Conservation (phyloP, 2,113 vertebrate species). For the Anarrhichthys ocellatus region DNA sequence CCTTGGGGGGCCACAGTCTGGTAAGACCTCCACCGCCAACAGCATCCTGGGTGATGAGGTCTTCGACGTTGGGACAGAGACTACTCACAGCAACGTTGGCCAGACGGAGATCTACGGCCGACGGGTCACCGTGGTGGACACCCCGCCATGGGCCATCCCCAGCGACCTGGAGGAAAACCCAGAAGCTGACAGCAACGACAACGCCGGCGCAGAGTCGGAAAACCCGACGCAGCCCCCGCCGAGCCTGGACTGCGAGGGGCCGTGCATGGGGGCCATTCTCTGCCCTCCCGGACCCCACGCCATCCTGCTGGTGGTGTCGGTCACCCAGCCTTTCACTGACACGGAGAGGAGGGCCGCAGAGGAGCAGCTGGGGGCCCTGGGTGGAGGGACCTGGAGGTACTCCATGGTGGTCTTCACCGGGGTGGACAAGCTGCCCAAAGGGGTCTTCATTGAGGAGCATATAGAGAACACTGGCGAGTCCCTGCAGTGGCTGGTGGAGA, state of each 20-base stretch:
- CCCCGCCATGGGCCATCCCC: slow-evolving; percentile 70
- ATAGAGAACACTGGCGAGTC: slow-evolving; percentile 79
- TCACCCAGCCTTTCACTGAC: slow-evolving; percentile 78
- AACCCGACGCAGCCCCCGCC: slow-evolving; percentile 38
- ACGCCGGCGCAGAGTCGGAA: slow-evolving; percentile 56
- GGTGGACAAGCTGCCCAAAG: slow-evolving; percentile 77
- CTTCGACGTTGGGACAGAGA: slow-evolving; percentile 73
- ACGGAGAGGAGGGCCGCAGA: slow-evolving; percentile 75
- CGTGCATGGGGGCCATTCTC: slow-evolving; percentile 80
- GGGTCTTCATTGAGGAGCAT: slow-evolving; percentile 81
- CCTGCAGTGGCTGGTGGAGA: slow-evolving; percentile 83
- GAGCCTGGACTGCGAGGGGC: slow-evolving; percentile 77
- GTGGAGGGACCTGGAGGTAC: slow-evolving; percentile 82
- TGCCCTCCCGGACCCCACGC: slow-evolving; percentile 83
- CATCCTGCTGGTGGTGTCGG: slow-evolving; percentile 80
- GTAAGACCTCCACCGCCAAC: slow-evolving; percentile 79
- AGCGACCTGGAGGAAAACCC: slow-evolving; percentile 19
- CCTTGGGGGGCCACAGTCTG: slow-evolving; percentile 72
- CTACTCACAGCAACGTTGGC: slow-evolving; percentile 77
- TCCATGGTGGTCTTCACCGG: slow-evolving; percentile 82
- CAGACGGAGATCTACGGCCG: slow-evolving; percentile 77
- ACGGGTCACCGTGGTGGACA: slow-evolving; percentile 79
- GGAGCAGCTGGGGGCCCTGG: slow-evolving; percentile 76
- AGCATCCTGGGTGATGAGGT: slow-evolving; percentile 77
- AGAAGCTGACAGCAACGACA: slow-evolving; percentile 32